phyloP scores from a whole-genome alignment of 64 coral and sea anemone genomes.

The Stichodactyla mertensii region DNA sequence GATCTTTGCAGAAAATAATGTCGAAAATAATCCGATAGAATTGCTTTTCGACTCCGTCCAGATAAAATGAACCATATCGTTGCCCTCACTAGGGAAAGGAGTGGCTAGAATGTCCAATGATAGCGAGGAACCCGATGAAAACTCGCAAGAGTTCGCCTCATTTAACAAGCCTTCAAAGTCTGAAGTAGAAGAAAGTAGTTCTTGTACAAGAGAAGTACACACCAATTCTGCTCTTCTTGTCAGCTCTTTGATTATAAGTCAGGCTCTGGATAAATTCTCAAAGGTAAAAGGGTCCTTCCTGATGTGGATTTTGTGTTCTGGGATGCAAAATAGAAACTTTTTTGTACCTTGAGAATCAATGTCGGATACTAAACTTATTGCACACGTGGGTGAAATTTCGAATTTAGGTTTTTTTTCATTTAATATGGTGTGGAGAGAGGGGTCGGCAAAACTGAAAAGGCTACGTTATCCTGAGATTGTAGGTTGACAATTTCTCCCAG shows the following conservation, averaged over 20 bases:
- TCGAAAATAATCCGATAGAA: not conserved
- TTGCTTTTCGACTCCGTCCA: not conserved
- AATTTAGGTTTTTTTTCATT: no score
- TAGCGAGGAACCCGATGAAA: not conserved
- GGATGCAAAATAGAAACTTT: not conserved
- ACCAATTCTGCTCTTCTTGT: conserved; percentile 18
- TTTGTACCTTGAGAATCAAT: not conserved
- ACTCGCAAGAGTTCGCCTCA: not conserved
- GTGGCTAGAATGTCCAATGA: conserved; percentile 11
- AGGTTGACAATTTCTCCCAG: no score
- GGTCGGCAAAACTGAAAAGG: no score
- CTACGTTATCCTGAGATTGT: no score
- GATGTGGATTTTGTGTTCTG: not conserved
- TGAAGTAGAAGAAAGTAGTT: not conserved
- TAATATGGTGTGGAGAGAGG: no score
- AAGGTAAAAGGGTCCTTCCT: not conserved
- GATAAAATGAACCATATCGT: not conserved
- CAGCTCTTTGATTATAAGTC: conserved; percentile 11
- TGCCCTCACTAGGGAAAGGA: not conserved
- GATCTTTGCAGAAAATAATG: not conserved
- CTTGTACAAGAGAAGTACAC: not conserved
- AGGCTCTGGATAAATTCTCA: conserved; percentile 15
- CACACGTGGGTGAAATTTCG: no score
- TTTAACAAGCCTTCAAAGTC: not conserved
- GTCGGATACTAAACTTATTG: not conserved